These are phyloP conservation scores for Alca torda DNA, from an alignment of 2,797 vertebrate species.

Conservation along the genomic window DNA sequence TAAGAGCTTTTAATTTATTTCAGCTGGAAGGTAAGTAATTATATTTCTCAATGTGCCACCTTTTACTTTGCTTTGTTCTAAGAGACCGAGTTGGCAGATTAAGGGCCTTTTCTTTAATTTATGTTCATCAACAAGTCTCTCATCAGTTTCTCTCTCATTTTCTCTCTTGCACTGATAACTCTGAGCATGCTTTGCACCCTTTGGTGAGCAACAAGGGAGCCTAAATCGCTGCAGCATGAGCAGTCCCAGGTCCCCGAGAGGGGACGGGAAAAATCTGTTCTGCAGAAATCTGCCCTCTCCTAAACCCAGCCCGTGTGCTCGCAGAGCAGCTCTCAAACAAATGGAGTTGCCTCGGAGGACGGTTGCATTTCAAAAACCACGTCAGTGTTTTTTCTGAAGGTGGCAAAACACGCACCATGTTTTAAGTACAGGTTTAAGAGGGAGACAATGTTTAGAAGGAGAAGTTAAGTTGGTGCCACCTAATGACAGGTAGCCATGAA, in stretches of 20 bases:
- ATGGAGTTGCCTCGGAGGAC: not conserved
- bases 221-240: not conserved
- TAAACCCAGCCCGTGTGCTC: fast-evolving
- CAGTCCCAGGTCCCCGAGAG: not conserved
- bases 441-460: not conserved
- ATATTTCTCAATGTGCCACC: not conserved
- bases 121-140: not conserved
- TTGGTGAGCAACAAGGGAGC: not conserved
- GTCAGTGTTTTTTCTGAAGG: not conserved
- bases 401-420: not conserved
- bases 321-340: not conserved
- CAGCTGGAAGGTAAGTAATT: constrained; percentile 38
- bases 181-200: not conserved
- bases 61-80: not conserved
- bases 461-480: not conserved
- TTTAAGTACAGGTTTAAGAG: not conserved
- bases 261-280: not conserved
- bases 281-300: not conserved
- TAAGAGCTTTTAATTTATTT: constrained; percentile 49
- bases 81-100: constrained; percentile 11
- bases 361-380: not conserved
- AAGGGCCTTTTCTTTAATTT: not conserved
- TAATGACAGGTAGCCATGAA: not conserved
- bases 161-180: not conserved
- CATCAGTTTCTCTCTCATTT: not conserved